These are phyloP conservation scores for Geococcyx californianus DNA, from an alignment of 2,113 vertebrate species.

Conservation along the genomic window DNA sequence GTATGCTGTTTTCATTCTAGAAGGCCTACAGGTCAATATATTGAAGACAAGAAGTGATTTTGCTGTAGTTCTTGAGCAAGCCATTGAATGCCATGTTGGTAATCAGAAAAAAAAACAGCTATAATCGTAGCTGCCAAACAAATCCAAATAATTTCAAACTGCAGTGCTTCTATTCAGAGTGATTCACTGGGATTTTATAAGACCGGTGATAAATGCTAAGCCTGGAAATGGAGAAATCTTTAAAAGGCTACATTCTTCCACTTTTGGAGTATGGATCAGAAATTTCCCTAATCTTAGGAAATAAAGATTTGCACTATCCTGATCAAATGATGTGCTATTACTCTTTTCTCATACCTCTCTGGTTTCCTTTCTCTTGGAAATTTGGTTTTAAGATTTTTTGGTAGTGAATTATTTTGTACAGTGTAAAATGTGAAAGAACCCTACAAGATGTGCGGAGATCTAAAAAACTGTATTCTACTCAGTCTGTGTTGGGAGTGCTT, in stretches of 20 bases:
- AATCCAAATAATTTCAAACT: background rate
- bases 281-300: background rate
- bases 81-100: background rate
- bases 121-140: background rate
- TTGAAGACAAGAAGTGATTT: background rate
- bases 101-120: background rate
- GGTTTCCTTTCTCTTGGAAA: background rate
- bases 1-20: background rate
- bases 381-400: background rate
- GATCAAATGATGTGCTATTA: background rate
- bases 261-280: background rate
- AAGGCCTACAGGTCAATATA: slow-evolving; percentile 17
- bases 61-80: background rate
- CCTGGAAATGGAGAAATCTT: background rate
- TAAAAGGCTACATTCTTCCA: background rate
- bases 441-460: background rate
- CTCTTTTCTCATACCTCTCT: background rate
- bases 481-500: background rate
- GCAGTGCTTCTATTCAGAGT: background rate
- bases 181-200: background rate
- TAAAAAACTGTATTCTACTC: background rate
- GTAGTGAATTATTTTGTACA: background rate
- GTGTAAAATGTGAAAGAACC: background rate
- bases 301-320: background rate
- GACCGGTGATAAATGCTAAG: background rate